Conservation (phyloP, 1,140 invertebrate genomes). For the Drosophila parvula region DNA sequence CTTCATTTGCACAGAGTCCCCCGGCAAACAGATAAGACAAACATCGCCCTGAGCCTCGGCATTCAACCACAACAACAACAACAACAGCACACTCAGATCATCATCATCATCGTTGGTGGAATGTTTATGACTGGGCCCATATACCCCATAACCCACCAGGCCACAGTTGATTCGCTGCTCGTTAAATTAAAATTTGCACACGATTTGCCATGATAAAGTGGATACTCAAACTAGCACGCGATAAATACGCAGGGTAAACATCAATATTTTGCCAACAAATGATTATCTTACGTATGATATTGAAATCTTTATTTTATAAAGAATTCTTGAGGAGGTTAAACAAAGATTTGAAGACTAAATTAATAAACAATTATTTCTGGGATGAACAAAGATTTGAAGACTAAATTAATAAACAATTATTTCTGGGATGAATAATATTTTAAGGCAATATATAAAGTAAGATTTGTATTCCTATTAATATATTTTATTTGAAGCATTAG, state of each 20-base stretch:
- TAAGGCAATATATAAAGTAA: not conserved
- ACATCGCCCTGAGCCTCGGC: slow-evolving; percentile 47
- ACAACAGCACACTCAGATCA: slow-evolving; percentile 25
- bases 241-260: not conserved
- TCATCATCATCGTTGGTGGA: slow-evolving; percentile 42
- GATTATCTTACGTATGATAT: not conserved
- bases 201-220: slow-evolving; percentile 45
- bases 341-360: not conserved
- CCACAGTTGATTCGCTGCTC: slow-evolving; percentile 49
- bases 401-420: not conserved
- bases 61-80: slow-evolving; percentile 7
- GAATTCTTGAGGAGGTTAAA: not conserved
- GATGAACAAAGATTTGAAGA: not conserved
- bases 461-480: not conserved
- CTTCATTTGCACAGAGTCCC: slow-evolving; percentile 63
- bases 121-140: slow-evolving; percentile 68
- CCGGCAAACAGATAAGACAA: slow-evolving; percentile 72
- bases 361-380: not conserved
- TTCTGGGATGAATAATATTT: not conserved
- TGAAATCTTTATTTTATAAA: not conserved
- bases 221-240: slow-evolving; percentile 1
- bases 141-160: slow-evolving; percentile 32
- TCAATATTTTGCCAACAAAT: not conserved
- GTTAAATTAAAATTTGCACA: slow-evolving; percentile 77
- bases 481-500: not conserved